phyloP scores from a whole-genome alignment of 2,797 vertebrate genomes.

The Sardinella longiceps region DNA sequence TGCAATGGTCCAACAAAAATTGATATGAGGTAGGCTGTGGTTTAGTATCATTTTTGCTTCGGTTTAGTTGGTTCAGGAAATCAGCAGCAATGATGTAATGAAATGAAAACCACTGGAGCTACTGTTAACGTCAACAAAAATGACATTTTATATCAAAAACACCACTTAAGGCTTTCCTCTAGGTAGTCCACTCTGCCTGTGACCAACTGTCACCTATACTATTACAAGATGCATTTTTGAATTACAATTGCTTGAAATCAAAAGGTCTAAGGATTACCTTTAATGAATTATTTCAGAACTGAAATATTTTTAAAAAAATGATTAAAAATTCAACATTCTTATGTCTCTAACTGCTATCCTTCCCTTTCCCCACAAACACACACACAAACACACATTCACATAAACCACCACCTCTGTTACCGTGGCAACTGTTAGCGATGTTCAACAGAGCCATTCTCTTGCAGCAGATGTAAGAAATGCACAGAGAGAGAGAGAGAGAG shows the following conservation, averaged over 20 bases:
- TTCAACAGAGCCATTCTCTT: conserved; percentile 70
- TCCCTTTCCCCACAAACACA: conserved; percentile 42
- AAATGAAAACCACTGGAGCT: neutral
- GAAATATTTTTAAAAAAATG: neutral
- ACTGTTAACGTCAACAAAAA: neutral
- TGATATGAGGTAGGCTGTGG: neutral
- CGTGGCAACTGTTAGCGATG: conserved; percentile 82
- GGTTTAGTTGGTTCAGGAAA: neutral
- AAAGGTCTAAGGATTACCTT: neutral
- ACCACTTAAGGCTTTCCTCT: neutral
- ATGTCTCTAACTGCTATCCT: conserved; percentile 66
- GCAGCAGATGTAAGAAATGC: conserved; percentile 66
- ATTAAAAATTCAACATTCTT: conserved; percentile 46
- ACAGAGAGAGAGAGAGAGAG: conserved; percentile 33
- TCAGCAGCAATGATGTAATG: neutral
- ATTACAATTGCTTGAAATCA: neutral
- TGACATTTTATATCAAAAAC: neutral
- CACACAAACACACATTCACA: conserved; percentile 30
- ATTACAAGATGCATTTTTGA: neutral
- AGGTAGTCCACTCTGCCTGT: neutral
- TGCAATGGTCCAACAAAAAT: neutral
- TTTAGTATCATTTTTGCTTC: neutral
- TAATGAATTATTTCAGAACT: neutral
- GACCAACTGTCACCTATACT: neutral
- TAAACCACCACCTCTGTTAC: conserved; percentile 76